Conservation (phyloP, 1,140 invertebrate species). For the Physella acuta region DNA sequence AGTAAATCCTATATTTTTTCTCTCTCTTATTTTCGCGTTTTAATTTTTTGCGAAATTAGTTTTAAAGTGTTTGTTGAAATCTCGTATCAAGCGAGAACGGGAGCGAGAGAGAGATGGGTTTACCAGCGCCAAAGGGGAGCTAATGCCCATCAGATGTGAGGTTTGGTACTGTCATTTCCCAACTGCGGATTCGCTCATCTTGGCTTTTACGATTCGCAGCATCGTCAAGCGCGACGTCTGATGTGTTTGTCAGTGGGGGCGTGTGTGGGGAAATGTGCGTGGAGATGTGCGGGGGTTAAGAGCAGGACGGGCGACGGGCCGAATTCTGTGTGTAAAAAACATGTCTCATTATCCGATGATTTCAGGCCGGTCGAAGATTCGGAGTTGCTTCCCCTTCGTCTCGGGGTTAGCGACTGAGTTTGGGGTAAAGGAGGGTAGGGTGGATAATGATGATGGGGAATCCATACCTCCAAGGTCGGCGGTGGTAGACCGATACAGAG, state of each 20-base stretch:
- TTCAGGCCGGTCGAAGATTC: background rate
- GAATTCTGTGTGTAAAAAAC: background rate
- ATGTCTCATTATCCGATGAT: slow-evolving; percentile 15
- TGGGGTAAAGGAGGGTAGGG: no score
- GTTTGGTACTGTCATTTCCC: slow-evolving; percentile 5
- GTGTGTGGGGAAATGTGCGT: no score
- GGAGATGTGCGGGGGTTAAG: background rate
- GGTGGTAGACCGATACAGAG: no score
- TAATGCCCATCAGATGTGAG: slow-evolving; percentile 6
- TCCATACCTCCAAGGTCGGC: no score
- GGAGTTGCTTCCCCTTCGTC: background rate
- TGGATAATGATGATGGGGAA: no score
- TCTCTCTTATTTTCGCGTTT: background rate
- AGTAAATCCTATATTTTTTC: background rate
- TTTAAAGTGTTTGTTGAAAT: slow-evolving; percentile 9
- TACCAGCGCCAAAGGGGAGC: background rate
- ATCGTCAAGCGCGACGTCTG: slow-evolving; percentile 1
- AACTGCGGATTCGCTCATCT: background rate
- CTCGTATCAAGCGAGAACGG: background rate
- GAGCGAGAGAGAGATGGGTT: background rate
- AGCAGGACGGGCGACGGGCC: background rate
- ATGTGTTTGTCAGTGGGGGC: slow-evolving; percentile 1
- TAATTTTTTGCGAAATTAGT: background rate
- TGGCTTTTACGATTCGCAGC: background rate
- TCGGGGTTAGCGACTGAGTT: no score